Base-by-base conservation (phyloP, 2,888 invertebrate genomes). In the Caenorhabditis imperialis region DNA sequence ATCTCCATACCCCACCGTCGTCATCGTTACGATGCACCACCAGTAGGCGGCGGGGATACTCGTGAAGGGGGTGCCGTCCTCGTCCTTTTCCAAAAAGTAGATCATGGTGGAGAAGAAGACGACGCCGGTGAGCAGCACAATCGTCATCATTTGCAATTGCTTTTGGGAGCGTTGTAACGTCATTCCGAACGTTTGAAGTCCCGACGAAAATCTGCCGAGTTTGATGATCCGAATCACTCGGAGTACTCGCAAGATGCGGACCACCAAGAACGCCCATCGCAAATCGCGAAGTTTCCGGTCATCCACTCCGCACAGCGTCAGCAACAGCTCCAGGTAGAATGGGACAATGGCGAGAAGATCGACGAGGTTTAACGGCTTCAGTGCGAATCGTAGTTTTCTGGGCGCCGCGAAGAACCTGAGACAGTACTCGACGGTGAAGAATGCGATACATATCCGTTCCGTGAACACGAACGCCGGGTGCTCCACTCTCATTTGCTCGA, bases 31-130 rank as follows among this genome's bases (percentile, higher is more conserved):
- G 25, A 86, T 86, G 60, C 84, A 84, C 86, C 86, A 86, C 87
- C 87, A 87, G 58, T 85, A 88, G 7, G 86, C 87, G 3, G 87
- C 87, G n/a, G 87, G 87, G 42, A 87, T 87, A 65, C 80, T 80
- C n/a, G 84, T 85, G 58, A 87, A 87, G 14, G 86, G 86, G 6
- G 87, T 85, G 37, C 81, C 77, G 12, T 82, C 83, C 63, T 87
- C 87, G 70, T 87, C 87, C 58, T 87, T 87, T 69, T 87, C 87
- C 73, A 88, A 67, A 72, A 87, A 87, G 55, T 85, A 86, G 53
- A 87, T 85, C 87, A 87, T 86, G 8, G 87, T 87, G 44, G 85
- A 83, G 79, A 87, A 87, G 83, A 87, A 87, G 23, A 87, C 86
- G 20, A 88, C 85, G 51, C 86, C 87, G 6, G 87, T 87, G 12